phyloP scores from a whole-genome alignment of 2,113 vertebrate species.

The Cyprinodon brontotheroides region DNA sequence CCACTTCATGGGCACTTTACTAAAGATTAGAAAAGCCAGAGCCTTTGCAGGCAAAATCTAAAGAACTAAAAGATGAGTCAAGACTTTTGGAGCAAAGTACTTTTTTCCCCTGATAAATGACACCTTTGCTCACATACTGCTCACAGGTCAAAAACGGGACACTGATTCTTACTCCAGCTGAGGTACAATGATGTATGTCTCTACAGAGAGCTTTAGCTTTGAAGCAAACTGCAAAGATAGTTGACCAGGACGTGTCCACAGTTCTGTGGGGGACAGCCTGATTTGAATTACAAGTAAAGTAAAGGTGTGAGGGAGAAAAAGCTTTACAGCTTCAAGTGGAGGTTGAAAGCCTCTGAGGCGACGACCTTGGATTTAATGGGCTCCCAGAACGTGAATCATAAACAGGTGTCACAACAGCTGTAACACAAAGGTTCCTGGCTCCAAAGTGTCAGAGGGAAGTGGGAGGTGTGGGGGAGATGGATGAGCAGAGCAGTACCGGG shows the following conservation, averaged over 20 bases:
- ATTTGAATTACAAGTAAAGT: slow-evolving; percentile 11
- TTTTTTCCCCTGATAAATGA: neutral
- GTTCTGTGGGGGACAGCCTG: slow-evolving; percentile 19
- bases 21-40: neutral
- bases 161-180: neutral
- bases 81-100: neutral
- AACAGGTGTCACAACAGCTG: slow-evolving; percentile 65
- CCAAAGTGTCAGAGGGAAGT: neutral
- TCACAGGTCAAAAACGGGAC: slow-evolving; percentile 7
- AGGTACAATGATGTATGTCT: neutral
- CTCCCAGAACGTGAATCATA: slow-evolving; percentile 15
- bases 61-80: neutral
- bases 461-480: neutral
- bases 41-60: neutral
- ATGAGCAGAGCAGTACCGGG: slow-evolving; percentile 14
- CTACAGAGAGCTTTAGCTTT: neutral
- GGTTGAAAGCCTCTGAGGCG: slow-evolving; percentile 42
- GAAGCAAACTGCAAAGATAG: slow-evolving; percentile 5
- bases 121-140: slow-evolving; percentile 2
- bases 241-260: neutral
- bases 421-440: slow-evolving; percentile 25
- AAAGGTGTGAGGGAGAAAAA: slow-evolving; percentile 20
- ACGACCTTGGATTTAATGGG: slow-evolving; percentile 50
- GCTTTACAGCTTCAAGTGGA: slow-evolving; percentile 36
- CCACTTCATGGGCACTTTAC: neutral